These are phyloP conservation scores for Diplazon laetatorius DNA, from an alignment of 2,888 invertebrate genomes.

Conservation along the genomic window DNA sequence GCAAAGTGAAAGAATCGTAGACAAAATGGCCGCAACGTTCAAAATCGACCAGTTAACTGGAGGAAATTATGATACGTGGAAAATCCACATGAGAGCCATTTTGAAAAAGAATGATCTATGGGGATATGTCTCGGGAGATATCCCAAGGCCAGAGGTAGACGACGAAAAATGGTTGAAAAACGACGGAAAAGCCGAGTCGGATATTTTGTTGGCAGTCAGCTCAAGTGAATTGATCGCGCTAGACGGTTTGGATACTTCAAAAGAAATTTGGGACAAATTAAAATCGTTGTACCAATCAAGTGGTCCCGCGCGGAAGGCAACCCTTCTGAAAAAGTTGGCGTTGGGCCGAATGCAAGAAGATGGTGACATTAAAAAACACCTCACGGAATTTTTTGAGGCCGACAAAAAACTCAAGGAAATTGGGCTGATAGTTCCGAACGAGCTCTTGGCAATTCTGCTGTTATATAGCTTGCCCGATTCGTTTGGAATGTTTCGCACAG, in stretches of 20 bases:
- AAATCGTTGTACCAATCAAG: conserved; percentile 50
- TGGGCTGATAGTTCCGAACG: background rate
- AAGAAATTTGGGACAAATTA: conserved; percentile 62
- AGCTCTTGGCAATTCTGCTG: conserved; percentile 1
- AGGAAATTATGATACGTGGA: conserved; percentile 63
- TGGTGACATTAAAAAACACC: conserved; percentile 59
- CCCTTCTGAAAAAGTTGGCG: conserved; percentile 55
- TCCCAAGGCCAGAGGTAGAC: background rate
- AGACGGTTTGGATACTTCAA: conserved; percentile 39
- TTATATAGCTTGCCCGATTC: conserved; percentile 22
- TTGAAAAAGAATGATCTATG: conserved; percentile 64
- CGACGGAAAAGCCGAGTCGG: no score
- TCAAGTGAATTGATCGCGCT: conserved; percentile 56
- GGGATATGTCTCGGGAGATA: conserved; percentile 52
- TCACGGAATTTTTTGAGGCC: conserved; percentile 54
- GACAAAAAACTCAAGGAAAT: conserved; percentile 50
- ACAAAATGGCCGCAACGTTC: background rate
- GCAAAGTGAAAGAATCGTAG: background rate
- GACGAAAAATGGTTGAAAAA: no score
- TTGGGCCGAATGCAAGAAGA: conserved; percentile 55
- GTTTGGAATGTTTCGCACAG: background rate
- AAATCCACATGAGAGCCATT: conserved; percentile 57
- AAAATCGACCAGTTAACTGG: conserved; percentile 30
- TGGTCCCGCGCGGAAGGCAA: conserved; percentile 61
- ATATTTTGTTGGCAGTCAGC: conserved; percentile 26